Evolutionary conservation across 92 coral and sea anemone genomes (phyloP), one percentile per base, ranked within the genome.

Genomic region (Heteractis magnifica): DNA sequence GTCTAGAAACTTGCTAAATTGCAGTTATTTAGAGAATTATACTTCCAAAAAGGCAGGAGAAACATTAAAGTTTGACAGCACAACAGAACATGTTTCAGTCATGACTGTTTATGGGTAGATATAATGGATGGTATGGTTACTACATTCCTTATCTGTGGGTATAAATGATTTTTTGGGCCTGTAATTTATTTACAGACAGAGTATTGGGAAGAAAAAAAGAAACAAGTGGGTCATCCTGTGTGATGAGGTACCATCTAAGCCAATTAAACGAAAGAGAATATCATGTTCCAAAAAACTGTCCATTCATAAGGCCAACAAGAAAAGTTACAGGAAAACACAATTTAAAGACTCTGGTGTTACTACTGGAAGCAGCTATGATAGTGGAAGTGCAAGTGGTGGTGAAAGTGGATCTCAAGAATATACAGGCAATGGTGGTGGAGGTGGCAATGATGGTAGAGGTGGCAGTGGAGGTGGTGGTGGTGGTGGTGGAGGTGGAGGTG

Each of bases 401-500:
- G 81, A 77, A 49, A 41, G 78, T 51, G 81, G 86, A 6, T 82
- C 79, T 50, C 15, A 76, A 52, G 79, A 68, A 8, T 79, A 83
- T 53, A 44, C 49, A 18, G 56, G 71, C 18, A 7, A 41, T 56
- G 70, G 60, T 52, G 44, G 56, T 51, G 77, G 84, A 4, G 65
- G 51, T 18, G 20, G 83, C 15, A 18, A 10, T 10, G 90, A 76
- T 52, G 60, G 87, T 59, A 87, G 90, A 48, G 65, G 71, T 53
- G 55, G 56, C 8, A 50, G 82, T 7, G 48, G 77, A 20, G 70
- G 79, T 41, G 62, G 68, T 26, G 78, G 79, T 10, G 78, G 72
- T 15, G 87, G 85, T 53, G 85, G 84, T 44, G 85, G 92, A 19
- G 85, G 91, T 53, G 49, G 52, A 10, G 78, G 71, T 55, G 65